Base-by-base conservation (phyloP, 2,888 invertebrate species). In the Frankliniella fusca region DNA sequence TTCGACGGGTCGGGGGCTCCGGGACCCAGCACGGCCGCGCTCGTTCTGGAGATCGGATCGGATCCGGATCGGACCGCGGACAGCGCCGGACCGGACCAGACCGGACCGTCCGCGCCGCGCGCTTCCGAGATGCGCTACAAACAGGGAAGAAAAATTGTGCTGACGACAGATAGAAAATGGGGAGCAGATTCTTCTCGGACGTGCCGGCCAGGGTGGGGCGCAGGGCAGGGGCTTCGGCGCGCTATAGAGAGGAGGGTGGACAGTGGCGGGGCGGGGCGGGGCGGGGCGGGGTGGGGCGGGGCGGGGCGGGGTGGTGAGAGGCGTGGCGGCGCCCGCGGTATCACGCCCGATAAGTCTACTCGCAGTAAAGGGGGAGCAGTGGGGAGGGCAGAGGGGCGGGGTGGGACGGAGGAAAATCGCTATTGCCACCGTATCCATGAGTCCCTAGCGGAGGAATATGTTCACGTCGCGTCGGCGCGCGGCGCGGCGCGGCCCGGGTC, bases 131-230 rank as follows among this genome's bases (percentile, higher is more conserved):
- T 76, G 70, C 70, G 70, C 70, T 27, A 27, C 27, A 76, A 76
- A 76, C 70, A 76, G 70, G 70, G 70, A 76, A 76, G 70, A 76
- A 76, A 76, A 76, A 76, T 76, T 76, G 70, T 76, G 70, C 70
- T 76, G 70, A 76, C 70, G 70, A 76, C 70, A 76, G 70, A 76
- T 76, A 76, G 70, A 76, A 76, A 76, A 76, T 76, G 70, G 70
- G 70, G 70, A 76, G 70, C 70, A 76, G 70, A 76, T 76, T 76
- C 70, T 76, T 76, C 70, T 76, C 27, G 70, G 27, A 76, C 70
- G 70, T 76, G 70, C 70, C 12, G 70, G 12, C 12, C 70, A 61
- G 70, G 70, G 27, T 23, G 70, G 70, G 70, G 70, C 27, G 70
- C 23, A 76, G 23, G 27, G 12, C 70, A 27, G 15, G n/a, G 70